phyloP scores from a whole-genome alignment of 2,113 vertebrate species.

The Alligator mississippiensis region DNA sequence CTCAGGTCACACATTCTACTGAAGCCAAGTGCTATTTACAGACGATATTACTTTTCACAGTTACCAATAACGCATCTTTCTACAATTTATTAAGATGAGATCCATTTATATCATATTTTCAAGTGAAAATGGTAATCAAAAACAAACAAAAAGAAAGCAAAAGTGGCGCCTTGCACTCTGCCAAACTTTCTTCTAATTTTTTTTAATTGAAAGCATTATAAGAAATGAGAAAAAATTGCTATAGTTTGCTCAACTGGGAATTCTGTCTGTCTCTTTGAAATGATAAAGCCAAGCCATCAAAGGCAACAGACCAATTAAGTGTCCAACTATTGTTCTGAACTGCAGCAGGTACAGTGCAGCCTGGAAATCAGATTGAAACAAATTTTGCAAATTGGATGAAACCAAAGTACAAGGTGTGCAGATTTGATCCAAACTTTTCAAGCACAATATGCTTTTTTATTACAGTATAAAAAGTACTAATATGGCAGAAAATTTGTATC shows the following conservation, averaged over 20 bases:
- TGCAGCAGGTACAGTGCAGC: constrained; percentile 1
- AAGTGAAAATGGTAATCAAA: constrained; percentile 14
- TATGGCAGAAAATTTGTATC: constrained; percentile 35
- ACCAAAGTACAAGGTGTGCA: neutral
- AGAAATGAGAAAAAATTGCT: constrained; percentile 40
- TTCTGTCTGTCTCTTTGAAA: constrained; percentile 46
- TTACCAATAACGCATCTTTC: neutral
- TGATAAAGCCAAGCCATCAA: constrained; percentile 29
- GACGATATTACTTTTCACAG: neutral
- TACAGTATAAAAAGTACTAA: constrained; percentile 6
- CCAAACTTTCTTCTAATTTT: neutral
- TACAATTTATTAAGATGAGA: neutral
- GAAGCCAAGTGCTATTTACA: neutral
- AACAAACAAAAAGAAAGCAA: neutral
- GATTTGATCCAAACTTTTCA: constrained; percentile 10
- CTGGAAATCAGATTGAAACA: neutral
- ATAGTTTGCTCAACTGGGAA: constrained; percentile 26
- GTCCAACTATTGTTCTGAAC: neutral
- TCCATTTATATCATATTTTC: constrained; percentile 33
- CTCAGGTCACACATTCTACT: neutral
- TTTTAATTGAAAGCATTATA: constrained; percentile 56
- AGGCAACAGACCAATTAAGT: neutral
- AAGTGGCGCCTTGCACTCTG: neutral
- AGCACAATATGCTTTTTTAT: neutral
- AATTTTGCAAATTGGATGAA: constrained; percentile 34